phyloP scores from a whole-genome alignment of 2,888 invertebrate species.

The Steinernema hermaphroditum region DNA sequence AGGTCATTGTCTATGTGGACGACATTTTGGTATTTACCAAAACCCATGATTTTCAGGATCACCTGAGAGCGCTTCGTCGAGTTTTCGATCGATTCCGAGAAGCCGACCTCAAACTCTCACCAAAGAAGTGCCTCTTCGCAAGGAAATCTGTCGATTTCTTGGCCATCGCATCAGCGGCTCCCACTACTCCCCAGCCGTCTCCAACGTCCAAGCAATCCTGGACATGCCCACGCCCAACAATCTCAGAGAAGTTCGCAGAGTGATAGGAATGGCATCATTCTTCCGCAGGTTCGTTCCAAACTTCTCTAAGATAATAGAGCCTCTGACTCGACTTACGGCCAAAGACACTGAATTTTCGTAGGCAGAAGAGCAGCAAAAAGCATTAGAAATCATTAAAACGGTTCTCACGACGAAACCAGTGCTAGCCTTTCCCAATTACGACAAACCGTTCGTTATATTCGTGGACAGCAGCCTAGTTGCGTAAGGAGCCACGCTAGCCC shows the following conservation, averaged over 20 bases:
- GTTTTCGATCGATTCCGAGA: neutral
- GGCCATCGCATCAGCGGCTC: neutral
- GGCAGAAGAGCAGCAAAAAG: conserved; percentile 29
- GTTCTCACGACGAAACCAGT: conserved; percentile 37
- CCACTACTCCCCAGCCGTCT: neutral
- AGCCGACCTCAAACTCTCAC: neutral
- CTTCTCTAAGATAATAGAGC: neutral
- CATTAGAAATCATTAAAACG: conserved; percentile 39
- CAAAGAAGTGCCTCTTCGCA: neutral
- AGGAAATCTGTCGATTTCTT: neutral
- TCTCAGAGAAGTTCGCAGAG: conserved; percentile 35
- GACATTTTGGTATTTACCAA: neutral
- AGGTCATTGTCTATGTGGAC: conserved; percentile 24
- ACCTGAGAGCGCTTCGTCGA: neutral
- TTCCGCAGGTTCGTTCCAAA: conserved; percentile 42
- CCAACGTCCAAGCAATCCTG: conserved; percentile 27
- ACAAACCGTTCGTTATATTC: conserved; percentile 32
- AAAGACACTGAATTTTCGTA: conserved; percentile 33
- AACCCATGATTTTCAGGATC: neutral
- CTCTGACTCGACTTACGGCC: neutral
- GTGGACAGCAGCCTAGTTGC: neutral
- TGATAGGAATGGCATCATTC: conserved; percentile 44
- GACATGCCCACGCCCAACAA: conserved; percentile 35
- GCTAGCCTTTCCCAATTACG: conserved; percentile 30
- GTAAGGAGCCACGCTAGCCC: neutral